These are phyloP conservation scores for Crypturellus tataupa DNA, from an alignment of 2,797 vertebrate species.

Conservation along the genomic window DNA sequence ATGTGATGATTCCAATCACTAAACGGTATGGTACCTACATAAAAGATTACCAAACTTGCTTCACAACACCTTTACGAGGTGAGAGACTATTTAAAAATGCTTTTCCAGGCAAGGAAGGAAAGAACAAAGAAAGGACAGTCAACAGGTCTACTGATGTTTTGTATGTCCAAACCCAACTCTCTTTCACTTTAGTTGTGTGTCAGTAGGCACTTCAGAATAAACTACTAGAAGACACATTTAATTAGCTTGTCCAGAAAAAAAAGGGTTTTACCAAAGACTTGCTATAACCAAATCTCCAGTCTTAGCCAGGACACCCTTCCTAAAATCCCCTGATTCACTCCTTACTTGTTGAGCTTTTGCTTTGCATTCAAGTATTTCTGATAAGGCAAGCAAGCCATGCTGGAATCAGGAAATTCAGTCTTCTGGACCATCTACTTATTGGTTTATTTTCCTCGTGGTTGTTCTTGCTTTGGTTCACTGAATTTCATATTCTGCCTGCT, in stretches of 20 bases:
- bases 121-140: not conserved
- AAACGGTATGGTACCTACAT: not conserved
- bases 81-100: not conserved
- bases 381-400: conserved; percentile 14
- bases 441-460: conserved; percentile 44
- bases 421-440: conserved; percentile 30
- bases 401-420: conserved; percentile 64
- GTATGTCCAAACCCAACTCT: not conserved
- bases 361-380: conserved; percentile 40
- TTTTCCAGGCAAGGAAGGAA: not conserved
- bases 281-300: not conserved
- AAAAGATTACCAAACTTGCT: not conserved
- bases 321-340: conserved; percentile 57
- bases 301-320: conserved; percentile 13
- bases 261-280: not conserved
- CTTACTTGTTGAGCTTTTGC: conserved; percentile 29
- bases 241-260: conserved; percentile 4
- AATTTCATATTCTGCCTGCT: conserved; percentile 21
- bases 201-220: not conserved
- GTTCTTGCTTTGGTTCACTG: conserved; percentile 36
- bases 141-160: not conserved
- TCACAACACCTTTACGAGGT: not conserved
- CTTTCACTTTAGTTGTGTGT: not conserved
- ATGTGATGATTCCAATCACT: not conserved
- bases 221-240: not conserved